Evolutionary conservation across 2,888 invertebrate species (phyloP).

Genomic region (Cremastobaeus sp.): DNA sequence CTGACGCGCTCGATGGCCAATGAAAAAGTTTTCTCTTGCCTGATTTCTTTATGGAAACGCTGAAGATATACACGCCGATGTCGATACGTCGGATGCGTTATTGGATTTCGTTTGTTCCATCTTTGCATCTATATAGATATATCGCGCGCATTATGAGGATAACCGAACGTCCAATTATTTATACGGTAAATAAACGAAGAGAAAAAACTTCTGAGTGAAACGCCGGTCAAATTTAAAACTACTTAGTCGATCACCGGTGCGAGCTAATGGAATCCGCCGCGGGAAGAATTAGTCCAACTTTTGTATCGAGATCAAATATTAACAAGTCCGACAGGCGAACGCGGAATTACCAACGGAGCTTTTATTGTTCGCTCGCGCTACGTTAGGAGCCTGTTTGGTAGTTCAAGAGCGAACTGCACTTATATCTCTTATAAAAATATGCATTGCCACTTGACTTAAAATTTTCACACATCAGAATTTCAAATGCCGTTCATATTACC

Average conservation of each 20-base stretch:
- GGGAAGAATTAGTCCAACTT: no score
- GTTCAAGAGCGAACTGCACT: not conserved
- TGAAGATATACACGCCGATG: constrained; percentile 37
- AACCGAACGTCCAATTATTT: constrained; percentile 21
- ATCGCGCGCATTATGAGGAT: constrained; percentile 5
- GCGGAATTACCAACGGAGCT: no score
- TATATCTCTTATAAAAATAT: constrained; percentile 20
- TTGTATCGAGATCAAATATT: no score
- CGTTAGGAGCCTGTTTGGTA: not conserved
- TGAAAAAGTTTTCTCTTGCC: constrained; percentile 50
- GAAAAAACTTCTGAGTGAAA: no score
- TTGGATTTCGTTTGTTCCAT: constrained; percentile 49
- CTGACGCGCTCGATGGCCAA: constrained; percentile 55
- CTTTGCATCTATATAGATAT: constrained; percentile 1
- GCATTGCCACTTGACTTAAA: constrained; percentile 18
- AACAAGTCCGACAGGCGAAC: no score
- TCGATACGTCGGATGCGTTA: constrained; percentile 48
- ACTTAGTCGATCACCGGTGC: no score
- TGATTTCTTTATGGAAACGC: constrained; percentile 53
- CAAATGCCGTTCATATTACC: constrained; percentile 3
- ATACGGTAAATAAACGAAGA: not conserved
- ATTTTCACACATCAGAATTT: constrained; percentile 13
- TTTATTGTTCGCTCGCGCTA: not conserved
- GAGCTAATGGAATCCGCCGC: no score
- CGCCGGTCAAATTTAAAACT: no score